These are phyloP conservation scores for Fratercula arctica DNA, from an alignment of 2,797 vertebrate genomes.

Conservation along the genomic window DNA sequence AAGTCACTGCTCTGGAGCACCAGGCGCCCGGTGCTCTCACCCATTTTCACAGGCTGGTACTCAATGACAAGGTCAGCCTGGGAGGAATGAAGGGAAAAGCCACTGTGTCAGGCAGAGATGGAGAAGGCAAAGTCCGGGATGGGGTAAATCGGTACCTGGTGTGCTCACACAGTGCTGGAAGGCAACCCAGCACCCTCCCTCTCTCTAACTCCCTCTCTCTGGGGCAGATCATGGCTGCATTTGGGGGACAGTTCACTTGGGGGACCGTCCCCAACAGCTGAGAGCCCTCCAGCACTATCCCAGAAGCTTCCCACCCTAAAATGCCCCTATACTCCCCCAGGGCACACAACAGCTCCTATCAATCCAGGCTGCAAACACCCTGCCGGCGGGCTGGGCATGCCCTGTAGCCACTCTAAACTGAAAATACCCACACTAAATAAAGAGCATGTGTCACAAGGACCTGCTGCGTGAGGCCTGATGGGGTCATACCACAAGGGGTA, in stretches of 20 bases:
- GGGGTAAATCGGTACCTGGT: not conserved
- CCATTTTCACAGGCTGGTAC: slow-evolving; percentile 83
- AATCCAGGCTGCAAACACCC: not conserved
- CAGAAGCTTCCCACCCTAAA: not conserved
- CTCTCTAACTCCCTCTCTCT: not conserved
- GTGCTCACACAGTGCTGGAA: not conserved
- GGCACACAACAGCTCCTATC: not conserved
- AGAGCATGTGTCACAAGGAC: not conserved
- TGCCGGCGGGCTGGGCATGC: not conserved
- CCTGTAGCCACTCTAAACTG: not conserved
- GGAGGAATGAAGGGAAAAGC: not conserved
- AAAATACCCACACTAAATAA: not conserved
- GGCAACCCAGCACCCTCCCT: not conserved
- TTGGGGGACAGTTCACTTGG: not conserved
- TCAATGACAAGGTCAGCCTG: slow-evolving; percentile 83
- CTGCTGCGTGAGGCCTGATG: too few species aligned
- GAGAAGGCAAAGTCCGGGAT: not conserved
- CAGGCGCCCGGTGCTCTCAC: slow-evolving; percentile 76
- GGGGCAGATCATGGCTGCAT: not conserved
- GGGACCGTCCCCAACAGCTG: not conserved
- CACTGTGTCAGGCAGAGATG: not conserved
- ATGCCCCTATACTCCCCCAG: not conserved
- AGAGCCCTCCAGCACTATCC: not conserved
- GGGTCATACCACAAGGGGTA: not conserved
- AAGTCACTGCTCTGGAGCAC: slow-evolving; percentile 81